Conservation (phyloP, 2,888 invertebrate species). For the Ectemnius cavifrons region DNA sequence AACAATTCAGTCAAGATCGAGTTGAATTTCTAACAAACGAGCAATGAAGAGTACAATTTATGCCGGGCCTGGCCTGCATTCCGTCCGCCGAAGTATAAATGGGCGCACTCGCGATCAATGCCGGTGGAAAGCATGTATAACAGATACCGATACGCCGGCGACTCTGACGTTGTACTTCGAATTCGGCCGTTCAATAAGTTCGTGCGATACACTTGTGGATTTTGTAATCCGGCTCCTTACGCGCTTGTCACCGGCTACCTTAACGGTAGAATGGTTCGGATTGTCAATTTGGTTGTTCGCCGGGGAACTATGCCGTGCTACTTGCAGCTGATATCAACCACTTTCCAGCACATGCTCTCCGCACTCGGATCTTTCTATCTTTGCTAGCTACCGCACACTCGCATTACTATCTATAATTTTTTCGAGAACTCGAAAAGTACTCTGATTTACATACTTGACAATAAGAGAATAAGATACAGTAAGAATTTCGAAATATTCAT, state of each 20-base stretch:
- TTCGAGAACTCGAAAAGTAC: too few relatives aligned
- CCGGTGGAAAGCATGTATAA: conserved; percentile 14
- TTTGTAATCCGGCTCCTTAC: background rate
- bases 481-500: too few relatives aligned
- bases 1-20: conserved; percentile 36
- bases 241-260: conserved; percentile 1
- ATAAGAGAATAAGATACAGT: too few relatives aligned
- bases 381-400: too few relatives aligned
- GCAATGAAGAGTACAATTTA: conserved; percentile 57
- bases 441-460: too few relatives aligned
- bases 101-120: conserved; percentile 12
- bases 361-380: too few relatives aligned
- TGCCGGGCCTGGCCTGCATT: conserved; percentile 21
- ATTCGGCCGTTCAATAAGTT: conserved; percentile 4
- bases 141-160: background rate
- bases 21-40: conserved; percentile 49
- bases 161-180: background rate
- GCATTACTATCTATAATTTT: too few relatives aligned
- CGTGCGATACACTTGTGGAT: background rate
- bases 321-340: too few relatives aligned
- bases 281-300: background rate
- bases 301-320: too few relatives aligned
- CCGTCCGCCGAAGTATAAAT: conserved; percentile 11
- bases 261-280: background rate
- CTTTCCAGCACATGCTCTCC: too few relatives aligned